A percentile compares a stretch with the other conserved stretches of the same genome.
Conservation (phyloP, 1,140 invertebrate species). For the Drosophila kohkoa region DNA sequence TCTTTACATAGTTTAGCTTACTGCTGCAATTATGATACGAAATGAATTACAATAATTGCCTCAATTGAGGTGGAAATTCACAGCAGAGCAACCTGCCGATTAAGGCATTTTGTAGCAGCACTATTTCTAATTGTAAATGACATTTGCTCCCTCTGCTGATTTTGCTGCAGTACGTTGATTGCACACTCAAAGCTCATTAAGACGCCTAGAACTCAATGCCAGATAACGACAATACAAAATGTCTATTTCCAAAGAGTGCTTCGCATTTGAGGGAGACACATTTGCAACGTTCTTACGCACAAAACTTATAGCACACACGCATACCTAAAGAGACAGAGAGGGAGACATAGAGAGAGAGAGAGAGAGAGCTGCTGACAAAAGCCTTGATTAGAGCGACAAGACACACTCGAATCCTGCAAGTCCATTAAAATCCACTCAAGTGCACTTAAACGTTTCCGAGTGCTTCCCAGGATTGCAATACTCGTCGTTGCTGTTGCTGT, state of each 20-base stretch:
- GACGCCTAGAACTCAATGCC: background rate
- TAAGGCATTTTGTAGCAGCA: conserved; percentile 13
- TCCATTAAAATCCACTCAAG: conserved; percentile 83
- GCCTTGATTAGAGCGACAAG: conserved; percentile 75
- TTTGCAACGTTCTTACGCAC: conserved; percentile 34
- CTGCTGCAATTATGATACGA: background rate
- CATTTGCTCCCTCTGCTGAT: conserved; percentile 20
- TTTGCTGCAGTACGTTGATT: conserved; percentile 30
- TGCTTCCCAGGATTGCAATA: conserved; percentile 51
- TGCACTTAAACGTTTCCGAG: conserved; percentile 82
- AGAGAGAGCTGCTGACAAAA: conserved; percentile 42
- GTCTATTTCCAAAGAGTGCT: background rate
- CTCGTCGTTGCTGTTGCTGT: background rate
- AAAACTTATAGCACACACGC: conserved; percentile 14
- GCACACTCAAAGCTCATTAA: conserved; percentile 51
- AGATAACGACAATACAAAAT: conserved; percentile 26
- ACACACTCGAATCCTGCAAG: conserved; percentile 35
- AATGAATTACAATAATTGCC: conserved; percentile 2
- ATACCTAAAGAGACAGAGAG: background rate
- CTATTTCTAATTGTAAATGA: conserved; percentile 36
- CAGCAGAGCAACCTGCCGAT: background rate
- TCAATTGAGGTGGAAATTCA: conserved; percentile 8
- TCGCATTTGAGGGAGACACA: background rate
- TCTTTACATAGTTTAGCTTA: too few relatives aligned
- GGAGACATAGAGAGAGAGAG: too few relatives aligned